These are phyloP conservation scores for Neosalanx taihuensis DNA, from an alignment of 2,797 vertebrate species.

Conservation along the genomic window DNA sequence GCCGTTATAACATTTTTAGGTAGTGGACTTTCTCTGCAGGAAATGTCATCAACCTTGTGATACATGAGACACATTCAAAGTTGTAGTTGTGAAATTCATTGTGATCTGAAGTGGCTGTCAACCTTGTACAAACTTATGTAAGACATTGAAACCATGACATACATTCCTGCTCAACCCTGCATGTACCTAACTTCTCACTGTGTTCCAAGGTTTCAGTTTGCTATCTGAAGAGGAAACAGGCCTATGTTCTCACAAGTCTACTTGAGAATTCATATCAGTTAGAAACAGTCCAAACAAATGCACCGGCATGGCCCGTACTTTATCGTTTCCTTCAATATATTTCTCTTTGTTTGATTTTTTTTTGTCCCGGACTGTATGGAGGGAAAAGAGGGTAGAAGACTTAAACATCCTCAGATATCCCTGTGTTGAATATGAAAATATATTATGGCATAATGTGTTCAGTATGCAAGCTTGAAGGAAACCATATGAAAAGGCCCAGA, in stretches of 20 bases:
- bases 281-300: constrained; percentile 36
- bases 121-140: constrained; percentile 17
- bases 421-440: constrained; percentile 79
- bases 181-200: constrained; percentile 31
- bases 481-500: constrained; percentile 82
- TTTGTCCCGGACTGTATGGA: constrained; percentile 35
- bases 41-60: constrained; percentile 43
- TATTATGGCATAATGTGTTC: constrained; percentile 82
- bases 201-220: constrained; percentile 26
- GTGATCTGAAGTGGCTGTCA: constrained; percentile 27
- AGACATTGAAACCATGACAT: constrained; percentile 23
- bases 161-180: constrained; percentile 13
- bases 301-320: constrained; percentile 25
- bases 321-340: constrained; percentile 37
- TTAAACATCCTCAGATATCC: constrained; percentile 58
- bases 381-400: constrained; percentile 49
- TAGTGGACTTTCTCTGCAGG: constrained; percentile 26
- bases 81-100: constrained; percentile 17
- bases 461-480: constrained; percentile 82
- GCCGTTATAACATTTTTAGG: constrained; percentile 25
- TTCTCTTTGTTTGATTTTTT: constrained; percentile 51
- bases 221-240: constrained; percentile 34
- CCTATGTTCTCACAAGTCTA: constrained; percentile 24
- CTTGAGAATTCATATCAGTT: constrained; percentile 47
- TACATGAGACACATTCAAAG: constrained; percentile 33